Evolutionary conservation across 2,113 vertebrate genomes (phyloP).

Genomic region (Upupa epops): DNA sequence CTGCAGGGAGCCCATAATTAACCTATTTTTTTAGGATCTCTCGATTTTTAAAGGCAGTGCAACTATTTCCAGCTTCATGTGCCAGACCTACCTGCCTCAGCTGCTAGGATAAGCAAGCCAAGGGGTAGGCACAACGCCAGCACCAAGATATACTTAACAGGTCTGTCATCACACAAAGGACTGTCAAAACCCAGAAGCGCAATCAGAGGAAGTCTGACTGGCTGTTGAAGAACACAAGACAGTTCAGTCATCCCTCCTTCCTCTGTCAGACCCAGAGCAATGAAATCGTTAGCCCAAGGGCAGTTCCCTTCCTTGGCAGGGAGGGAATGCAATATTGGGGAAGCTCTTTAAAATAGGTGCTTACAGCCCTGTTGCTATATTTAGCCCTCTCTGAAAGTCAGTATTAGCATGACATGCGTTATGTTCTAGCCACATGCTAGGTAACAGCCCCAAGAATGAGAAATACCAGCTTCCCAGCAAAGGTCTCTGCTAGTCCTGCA

Average conservation of each 20-base stretch:
- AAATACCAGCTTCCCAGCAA: not conserved
- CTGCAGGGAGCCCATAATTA: not conserved
- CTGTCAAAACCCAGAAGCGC: not conserved
- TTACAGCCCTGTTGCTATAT: not conserved
- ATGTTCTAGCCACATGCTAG: not conserved
- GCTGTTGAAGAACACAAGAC: not conserved
- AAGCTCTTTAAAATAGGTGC: not conserved
- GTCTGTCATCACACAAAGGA: not conserved
- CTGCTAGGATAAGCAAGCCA: not conserved
- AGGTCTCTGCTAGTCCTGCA: not conserved
- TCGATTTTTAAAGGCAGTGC: not conserved
- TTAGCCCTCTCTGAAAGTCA: not conserved
- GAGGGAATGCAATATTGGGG: not conserved
- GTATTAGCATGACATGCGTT: not conserved
- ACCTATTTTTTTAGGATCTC: not conserved
- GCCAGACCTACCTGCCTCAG: constrained; percentile 36
- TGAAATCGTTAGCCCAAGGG: accelerated
- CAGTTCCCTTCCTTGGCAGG: not conserved
- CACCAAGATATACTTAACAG: not conserved
- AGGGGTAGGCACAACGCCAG: constrained; percentile 7
- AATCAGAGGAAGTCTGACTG: not conserved
- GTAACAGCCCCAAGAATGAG: not conserved
- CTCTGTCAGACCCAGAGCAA: not conserved
- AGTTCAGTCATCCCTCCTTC: not conserved
- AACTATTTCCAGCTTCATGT: not conserved